Evolutionary conservation across 2,888 invertebrate species (phyloP).

Genomic region (Oxyteleia sp.): DNA sequence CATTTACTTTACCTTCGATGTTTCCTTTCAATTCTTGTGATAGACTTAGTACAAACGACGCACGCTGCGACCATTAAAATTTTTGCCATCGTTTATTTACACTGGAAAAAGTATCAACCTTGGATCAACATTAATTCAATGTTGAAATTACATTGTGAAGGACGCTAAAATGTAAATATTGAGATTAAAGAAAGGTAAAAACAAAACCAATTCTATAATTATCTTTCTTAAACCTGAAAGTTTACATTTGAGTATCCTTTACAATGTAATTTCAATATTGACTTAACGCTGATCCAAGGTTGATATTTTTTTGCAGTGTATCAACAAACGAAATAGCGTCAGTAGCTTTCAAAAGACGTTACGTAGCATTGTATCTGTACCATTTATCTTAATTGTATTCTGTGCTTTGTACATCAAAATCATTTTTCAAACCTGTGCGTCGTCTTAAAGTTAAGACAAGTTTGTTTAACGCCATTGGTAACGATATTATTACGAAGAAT

Average conservation of each 20-base stretch:
- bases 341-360: conserved; percentile 29
- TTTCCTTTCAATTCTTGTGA: conserved; percentile 31
- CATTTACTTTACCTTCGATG: conserved; percentile 35
- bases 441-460: conserved; percentile 40
- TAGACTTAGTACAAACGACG: conserved; percentile 20
- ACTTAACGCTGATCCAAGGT: too few relatives aligned
- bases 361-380: conserved; percentile 16
- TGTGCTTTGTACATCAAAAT: conserved; percentile 18
- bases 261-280: too few relatives aligned
- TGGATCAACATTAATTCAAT: too few relatives aligned
- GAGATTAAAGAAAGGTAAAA: too few relatives aligned
- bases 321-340: conserved; percentile 7
- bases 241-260: too few relatives aligned
- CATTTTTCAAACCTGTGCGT: conserved; percentile 26
- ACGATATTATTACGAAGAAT: conserved; percentile 20
- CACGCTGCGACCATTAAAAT: conserved; percentile 30
- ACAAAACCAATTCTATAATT: too few relatives aligned
- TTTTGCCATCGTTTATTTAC: neutral
- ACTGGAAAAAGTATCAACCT: too few relatives aligned
- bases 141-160: too few relatives aligned
- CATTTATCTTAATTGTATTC: conserved; percentile 24
- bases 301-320: too few relatives aligned
- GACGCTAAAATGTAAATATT: too few relatives aligned
- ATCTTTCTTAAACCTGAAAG: too few relatives aligned
- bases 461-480: conserved; percentile 27